Evolutionary conservation across 1,140 invertebrate genomes (phyloP).

Genomic region (Laupala kohalensis): DNA sequence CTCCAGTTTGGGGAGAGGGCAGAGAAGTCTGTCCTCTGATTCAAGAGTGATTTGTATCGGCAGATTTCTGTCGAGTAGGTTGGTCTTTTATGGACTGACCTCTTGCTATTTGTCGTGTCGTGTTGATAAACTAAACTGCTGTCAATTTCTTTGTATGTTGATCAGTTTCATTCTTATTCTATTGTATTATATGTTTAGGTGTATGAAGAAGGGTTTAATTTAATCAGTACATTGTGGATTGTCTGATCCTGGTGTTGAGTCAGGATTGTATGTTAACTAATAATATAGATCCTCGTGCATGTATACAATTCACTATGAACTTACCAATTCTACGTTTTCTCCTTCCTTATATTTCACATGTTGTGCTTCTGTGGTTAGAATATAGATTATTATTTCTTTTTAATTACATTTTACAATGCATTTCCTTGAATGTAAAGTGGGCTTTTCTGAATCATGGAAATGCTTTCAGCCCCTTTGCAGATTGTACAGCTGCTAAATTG

Average conservation of each 20-base stretch:
- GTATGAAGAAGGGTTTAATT: slow-evolving; percentile 10
- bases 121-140: slow-evolving; percentile 11
- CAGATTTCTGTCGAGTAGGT: slow-evolving; percentile 7
- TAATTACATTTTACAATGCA: slow-evolving; percentile 5
- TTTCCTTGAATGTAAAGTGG: background rate
- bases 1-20: slow-evolving; percentile 2
- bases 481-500: slow-evolving; percentile 2
- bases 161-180: slow-evolving; percentile 12
- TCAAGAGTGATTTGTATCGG: slow-evolving; percentile 1
- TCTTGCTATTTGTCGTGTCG: slow-evolving; percentile 14
- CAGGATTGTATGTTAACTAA: slow-evolving; percentile 3
- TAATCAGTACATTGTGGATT: slow-evolving; percentile 12
- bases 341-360: slow-evolving; percentile 4
- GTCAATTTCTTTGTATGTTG: slow-evolving; percentile 12
- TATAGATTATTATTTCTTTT: slow-evolving; percentile 4
- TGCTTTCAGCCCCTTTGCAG: background rate
- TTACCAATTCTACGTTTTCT: slow-evolving; percentile 11
- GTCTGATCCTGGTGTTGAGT: background rate
- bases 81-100: background rate
- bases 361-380: slow-evolving; percentile 5
- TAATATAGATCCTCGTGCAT: slow-evolving; percentile 1
- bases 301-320: slow-evolving; percentile 3
- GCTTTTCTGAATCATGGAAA: background rate
- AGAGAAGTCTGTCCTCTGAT: background rate
- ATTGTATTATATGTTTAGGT: slow-evolving; percentile 14